These are phyloP conservation scores for Neolamprologus sp. DNA, from an alignment of 2,113 vertebrate species.

Conservation along the genomic window DNA sequence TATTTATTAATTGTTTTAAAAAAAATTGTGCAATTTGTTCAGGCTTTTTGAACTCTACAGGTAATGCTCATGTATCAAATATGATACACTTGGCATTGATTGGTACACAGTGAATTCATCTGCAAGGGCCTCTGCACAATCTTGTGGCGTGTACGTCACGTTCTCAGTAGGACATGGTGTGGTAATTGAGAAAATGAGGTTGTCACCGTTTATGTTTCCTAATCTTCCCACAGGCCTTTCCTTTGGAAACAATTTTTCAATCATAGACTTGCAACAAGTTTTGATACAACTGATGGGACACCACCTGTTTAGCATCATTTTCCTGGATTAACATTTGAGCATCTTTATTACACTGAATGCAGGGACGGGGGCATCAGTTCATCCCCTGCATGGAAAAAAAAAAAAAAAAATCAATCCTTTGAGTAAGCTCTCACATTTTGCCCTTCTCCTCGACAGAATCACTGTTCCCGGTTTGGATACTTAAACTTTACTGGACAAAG, in stretches of 20 bases:
- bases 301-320: neutral
- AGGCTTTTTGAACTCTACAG: accelerated
- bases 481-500: neutral
- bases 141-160: neutral
- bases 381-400: no score
- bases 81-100: neutral
- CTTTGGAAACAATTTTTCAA: neutral
- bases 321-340: neutral
- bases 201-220: neutral
- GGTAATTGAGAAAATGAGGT: neutral
- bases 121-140: neutral
- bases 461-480: neutral
- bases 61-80: neutral
- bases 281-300: neutral
- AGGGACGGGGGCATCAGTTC: neutral
- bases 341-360: neutral
- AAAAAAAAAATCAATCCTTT: neutral
- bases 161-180: neutral
- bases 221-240: neutral
- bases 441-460: neutral
- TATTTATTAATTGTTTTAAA: neutral
- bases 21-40: neutral
- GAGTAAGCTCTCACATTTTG: neutral
- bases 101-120: neutral
- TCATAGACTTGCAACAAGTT: neutral